Evolutionary conservation across 2,797 vertebrate genomes (phyloP).

Genomic region (Xerus rutilus): DNA sequence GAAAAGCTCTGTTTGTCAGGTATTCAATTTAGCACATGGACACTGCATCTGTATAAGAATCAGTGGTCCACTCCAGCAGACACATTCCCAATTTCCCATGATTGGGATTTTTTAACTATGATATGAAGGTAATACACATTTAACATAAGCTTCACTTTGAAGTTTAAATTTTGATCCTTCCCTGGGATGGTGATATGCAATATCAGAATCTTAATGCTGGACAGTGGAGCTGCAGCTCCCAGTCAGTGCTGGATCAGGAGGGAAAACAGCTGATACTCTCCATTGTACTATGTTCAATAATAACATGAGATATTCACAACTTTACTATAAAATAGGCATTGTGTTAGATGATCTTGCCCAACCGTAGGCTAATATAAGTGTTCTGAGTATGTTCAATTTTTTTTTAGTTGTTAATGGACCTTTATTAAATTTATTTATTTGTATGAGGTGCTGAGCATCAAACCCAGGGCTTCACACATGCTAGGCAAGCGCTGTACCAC

Average conservation of each 20-base stretch:
- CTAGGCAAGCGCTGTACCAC: too few relatives aligned
- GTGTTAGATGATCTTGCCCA: neutral
- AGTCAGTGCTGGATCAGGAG: neutral
- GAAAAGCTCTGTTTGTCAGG: neutral
- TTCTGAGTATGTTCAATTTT: neutral
- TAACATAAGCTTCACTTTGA: neutral
- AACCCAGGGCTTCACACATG: too few relatives aligned
- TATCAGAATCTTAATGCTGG: too few relatives aligned
- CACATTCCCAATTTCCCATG: too few relatives aligned
- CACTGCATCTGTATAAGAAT: neutral
- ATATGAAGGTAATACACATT: neutral
- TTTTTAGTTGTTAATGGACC: too few relatives aligned
- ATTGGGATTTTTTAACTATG: neutral
- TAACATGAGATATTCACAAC: neutral
- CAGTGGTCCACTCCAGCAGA: too few relatives aligned
- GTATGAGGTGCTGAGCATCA: too few relatives aligned
- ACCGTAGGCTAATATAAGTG: neutral
- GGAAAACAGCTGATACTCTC: neutral
- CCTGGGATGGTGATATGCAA: too few relatives aligned
- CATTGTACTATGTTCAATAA: neutral
- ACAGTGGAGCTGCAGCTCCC: neutral
- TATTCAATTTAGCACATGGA: fast-evolving
- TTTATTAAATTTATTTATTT: too few relatives aligned
- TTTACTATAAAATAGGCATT: neutral
- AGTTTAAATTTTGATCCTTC: neutral